Base-by-base conservation (phyloP, 2,888 invertebrate genomes). In the Rhamnusium bicolor region DNA sequence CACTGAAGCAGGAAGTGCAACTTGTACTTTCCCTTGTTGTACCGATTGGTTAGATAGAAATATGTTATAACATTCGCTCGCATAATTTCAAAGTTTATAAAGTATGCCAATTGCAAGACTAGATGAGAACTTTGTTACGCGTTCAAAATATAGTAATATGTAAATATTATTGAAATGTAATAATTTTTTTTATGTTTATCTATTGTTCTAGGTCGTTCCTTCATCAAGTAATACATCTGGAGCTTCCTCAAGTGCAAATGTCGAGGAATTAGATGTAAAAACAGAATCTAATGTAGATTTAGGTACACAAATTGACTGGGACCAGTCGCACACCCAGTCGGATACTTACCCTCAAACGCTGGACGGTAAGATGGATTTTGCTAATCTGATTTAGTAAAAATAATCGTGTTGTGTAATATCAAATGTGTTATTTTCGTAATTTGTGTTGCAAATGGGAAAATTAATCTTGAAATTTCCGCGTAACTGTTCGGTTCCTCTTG, bases 171-270 rank as follows among this genome's bases (percentile, higher is more conserved):
- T 49, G 70, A 58, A 40, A n/a, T 53, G 49, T 58, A 58, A 19
- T 16, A 18, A 1, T 67, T 53, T 14, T 14, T 14, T 56, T 58
- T 24, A 24, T 58, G 5, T 58, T 56, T 56, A 40, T 71, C 19
- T 74, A 46, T 53, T 56, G 29, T 69, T 58, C 12, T 49, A 78
- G 72, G 70, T 78, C 49, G 46, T 73, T 14, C 47, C 69, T 46
- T 60, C 58, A 71, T 68, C 74, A 29, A 86, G 85, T 80, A n/a
- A n/a, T n/a, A 82, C 87, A 24, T 83, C 80, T 72, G 81, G 75
- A 29, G 61, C 74, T 18, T 84, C 74, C 77, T 79, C 82, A 40
- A 87, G 87, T 82, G 86, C 88, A 49, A 86, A 87, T 82, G 85
- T 87, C 32, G 87, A 88, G 72, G 88, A 88, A 76, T 86, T 87